Base-by-base conservation (phyloP, 2,888 invertebrate species). In the Meiosimyza platycephala region DNA sequence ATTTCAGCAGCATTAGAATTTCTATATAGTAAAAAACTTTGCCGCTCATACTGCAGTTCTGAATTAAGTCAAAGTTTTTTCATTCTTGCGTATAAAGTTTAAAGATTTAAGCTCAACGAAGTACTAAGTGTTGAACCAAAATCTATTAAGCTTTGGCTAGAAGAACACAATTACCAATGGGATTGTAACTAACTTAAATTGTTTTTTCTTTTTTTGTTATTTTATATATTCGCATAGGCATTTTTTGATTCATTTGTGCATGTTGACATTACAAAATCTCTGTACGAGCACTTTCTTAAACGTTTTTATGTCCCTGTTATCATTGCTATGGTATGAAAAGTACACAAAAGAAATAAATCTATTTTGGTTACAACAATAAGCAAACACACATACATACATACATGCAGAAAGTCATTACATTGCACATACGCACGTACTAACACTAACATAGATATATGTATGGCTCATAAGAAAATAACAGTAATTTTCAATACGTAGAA, bases 401-500 rank as follows among this genome's bases (percentile, higher is more conserved):
- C 11, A 15, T 28, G 15, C 22, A 60, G 3, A 60, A 28, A 28
- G 33, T 11, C 15, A 59, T 13, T 22, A 22, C n/a, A n/a, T 18
- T 18, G 18, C 59, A 59, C 59, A 59, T 22, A 59, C 59, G 13
- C 18, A 59, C n/a, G 22, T 28, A 60, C 15, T 22, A 7, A 28
- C 11, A 60, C 28, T 22, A 22, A 60, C 59, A 16, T 57, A 57
- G 33, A n/a, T 13, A 52, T 16, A 40, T 28, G 22, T 18, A 15
- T 22, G 51, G 69, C 69, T 52, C 28, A 28, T 60, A 33, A 18
- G 16, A 50, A 69, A 59, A 59, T 48, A n/a, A n/a, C 16, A 18
- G 54, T 55, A 33, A 54, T 18, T 15, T 57, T 40, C 15, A 18
- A 13, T 40, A 40, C 9, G 9, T 40, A 9, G 40, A 6, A 13